Base-by-base conservation (phyloP, 1,140 invertebrate genomes). In the Drosophila albomicans region DNA sequence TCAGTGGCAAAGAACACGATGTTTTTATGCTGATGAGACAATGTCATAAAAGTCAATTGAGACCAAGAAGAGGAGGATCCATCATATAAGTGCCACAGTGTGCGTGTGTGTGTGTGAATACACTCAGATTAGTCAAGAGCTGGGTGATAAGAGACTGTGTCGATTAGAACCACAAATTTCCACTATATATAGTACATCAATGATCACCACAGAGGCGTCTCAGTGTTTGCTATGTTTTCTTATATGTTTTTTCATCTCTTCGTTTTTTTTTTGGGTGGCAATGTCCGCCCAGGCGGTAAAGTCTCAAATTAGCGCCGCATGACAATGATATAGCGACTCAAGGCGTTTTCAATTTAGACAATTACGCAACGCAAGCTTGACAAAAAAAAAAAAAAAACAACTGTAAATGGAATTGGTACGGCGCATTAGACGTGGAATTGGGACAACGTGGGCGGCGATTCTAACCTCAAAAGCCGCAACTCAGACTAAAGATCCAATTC, bases 271-370 rank as follows among this genome's bases (percentile, higher is more conserved):
- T 69, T 66, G 46, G 41, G 46, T 77, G 64, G 56, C 16, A 20
- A n/a, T 54, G 56, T 67, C 64, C 64, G 65, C 48, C 56, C 65
- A 56, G 71, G 63, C 63, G 35, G 16, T 48, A 61, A 10, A 43
- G 70, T 20, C 28, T 71, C 75, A 74, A 89, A 88, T 88, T 88
- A 78, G 69, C 79, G 65, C 65, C 82, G 68, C 82, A 80, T 82
- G 79, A 54, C 74, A 84, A 81, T 88, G 85, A 88, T 88, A 88
- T 88, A 89, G 85, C 81, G 74, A 75, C 85, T 85, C 85, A 89
- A 89, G 85, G 85, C 81, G 75, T 48, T 89, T 89, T 89, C 85
- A 89, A 89, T 89, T 89, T 78, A 89, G 73, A 52, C 85, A 89
- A 89, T 89, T 89, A 77, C 81, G 78, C 78, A 89, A 80, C 63